Conservation (phyloP, 2,113 vertebrate genomes). For the Notothenia coriiceps region DNA sequence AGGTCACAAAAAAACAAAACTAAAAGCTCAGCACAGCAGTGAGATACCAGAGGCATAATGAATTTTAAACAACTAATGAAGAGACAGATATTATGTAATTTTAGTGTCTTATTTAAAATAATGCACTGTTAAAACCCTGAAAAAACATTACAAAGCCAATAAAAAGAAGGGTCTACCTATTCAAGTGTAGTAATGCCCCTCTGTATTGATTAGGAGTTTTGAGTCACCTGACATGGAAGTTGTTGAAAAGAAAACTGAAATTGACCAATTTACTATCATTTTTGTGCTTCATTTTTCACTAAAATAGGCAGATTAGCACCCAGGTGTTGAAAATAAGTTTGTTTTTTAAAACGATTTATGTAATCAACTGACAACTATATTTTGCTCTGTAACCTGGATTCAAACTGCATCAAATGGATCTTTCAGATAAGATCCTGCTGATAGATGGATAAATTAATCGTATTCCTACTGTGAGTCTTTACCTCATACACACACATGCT, state of each 20-base stretch:
- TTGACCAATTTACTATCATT: too few relatives aligned
- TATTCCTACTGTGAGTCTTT: slow-evolving; percentile 25
- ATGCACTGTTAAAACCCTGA: neutral
- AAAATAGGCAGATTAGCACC: too few relatives aligned
- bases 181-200: too few relatives aligned
- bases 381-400: slow-evolving; percentile 18
- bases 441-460: slow-evolving; percentile 55
- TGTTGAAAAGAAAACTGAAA: too few relatives aligned
- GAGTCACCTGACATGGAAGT: too few relatives aligned
- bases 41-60: neutral
- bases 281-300: too few relatives aligned
- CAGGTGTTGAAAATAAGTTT: too few relatives aligned
- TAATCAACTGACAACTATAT: slow-evolving; percentile 4
- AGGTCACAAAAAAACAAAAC: slow-evolving; percentile 26
- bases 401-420: slow-evolving; percentile 29
- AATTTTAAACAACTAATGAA: neutral
- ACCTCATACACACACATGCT: slow-evolving; percentile 28
- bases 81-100: rapidly evolving
- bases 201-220: too few relatives aligned
- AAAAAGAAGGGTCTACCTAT: too few relatives aligned
- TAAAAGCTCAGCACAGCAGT: neutral
- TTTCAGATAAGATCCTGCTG: slow-evolving; percentile 49
- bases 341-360: too few relatives aligned
- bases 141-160: neutral
- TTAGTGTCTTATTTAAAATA: neutral